Conservation (phyloP, 2,888 invertebrate species). For the Siphlonurus alternatus region DNA sequence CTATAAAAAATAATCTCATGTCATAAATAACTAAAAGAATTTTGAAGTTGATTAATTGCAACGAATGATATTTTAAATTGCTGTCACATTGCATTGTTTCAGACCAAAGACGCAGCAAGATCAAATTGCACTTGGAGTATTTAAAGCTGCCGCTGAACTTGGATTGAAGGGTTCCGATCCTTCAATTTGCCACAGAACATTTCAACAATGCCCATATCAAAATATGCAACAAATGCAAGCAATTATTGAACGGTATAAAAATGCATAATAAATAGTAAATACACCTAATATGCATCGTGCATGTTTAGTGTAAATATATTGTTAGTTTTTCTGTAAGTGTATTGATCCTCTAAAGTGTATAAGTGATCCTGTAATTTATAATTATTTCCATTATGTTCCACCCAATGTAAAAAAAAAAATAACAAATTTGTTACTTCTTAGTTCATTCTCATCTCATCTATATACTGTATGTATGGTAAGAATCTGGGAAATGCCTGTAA, state of each 20-base stretch:
- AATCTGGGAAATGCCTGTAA: no score
- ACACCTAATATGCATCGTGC: no score
- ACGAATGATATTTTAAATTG: neutral
- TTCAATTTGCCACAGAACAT: neutral
- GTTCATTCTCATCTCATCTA: no score
- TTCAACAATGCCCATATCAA: neutral
- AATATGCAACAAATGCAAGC: neutral
- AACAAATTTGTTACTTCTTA: no score
- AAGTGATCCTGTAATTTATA: no score
- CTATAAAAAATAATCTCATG: neutral
- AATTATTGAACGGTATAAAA: neutral
- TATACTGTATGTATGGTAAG: no score
- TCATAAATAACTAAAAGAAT: neutral
- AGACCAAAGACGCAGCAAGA: neutral
- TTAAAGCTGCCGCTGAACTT: neutral
- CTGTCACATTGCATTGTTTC: neutral
- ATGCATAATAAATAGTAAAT: neutral
- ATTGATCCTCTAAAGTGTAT: no score
- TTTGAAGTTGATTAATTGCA: no score
- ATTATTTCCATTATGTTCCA: no score
- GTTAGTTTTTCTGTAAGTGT: no score
- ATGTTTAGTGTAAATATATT: no score
- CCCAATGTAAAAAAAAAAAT: constrained; percentile 1
- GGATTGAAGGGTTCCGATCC: neutral
- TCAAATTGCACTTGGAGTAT: neutral